phyloP scores from a whole-genome alignment of 2,888 invertebrate genomes.

The Linyphia triangularis region DNA sequence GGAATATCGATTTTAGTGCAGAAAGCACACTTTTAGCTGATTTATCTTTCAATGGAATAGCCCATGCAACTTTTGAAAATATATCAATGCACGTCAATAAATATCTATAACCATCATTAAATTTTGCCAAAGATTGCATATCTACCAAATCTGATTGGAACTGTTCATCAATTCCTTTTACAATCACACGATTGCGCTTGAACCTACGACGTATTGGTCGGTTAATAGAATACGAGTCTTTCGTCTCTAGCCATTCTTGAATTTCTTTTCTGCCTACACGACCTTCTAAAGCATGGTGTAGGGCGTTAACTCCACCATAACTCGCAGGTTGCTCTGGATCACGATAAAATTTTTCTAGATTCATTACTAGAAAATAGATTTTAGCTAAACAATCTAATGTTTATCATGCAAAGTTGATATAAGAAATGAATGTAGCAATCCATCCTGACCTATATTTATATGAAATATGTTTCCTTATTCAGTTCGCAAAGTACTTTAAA shows the following conservation, averaged over 20 bases:
- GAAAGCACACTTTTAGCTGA: constrained; percentile 56
- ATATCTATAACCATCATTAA: constrained; percentile 77
- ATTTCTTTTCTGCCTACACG: constrained; percentile 39
- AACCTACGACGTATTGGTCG: constrained; percentile 54
- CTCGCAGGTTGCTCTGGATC: constrained; percentile 18
- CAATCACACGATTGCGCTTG: constrained; percentile 64
- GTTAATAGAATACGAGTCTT: constrained; percentile 68
- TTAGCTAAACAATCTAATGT: too few species aligned
- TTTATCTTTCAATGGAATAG: constrained; percentile 77
- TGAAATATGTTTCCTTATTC: too few species aligned
- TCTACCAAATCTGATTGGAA: constrained; percentile 77
- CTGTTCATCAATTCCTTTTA: constrained; percentile 76
- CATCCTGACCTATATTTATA: too few species aligned
- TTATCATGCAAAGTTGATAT: too few species aligned
- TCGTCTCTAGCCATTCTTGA: constrained; percentile 53
- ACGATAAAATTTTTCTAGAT: too few species aligned
- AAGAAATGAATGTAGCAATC: too few species aligned
- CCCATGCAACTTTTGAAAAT: too few species aligned
- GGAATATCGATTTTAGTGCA: constrained; percentile 74
- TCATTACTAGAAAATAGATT: too few species aligned
- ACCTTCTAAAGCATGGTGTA: background rate
- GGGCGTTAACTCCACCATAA: constrained; percentile 41
- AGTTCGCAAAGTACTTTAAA: too few species aligned
- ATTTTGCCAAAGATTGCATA: constrained; percentile 47
- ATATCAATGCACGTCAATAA: constrained; percentile 77